Evolutionary conservation across 2,888 invertebrate species (phyloP).

Genomic region (Campaea margaritaria): DNA sequence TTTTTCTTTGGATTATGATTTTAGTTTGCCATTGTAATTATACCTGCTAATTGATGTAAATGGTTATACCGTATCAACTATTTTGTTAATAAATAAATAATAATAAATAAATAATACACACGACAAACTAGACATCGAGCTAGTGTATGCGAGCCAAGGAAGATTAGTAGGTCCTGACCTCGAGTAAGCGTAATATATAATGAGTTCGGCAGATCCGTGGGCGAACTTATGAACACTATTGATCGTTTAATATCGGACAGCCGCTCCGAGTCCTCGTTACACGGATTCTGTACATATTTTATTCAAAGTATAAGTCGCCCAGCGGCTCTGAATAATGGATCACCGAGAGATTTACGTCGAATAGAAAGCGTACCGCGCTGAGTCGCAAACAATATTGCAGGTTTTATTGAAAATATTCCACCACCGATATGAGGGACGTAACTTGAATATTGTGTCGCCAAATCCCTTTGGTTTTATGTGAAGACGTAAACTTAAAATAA

Average conservation of each 20-base stretch:
- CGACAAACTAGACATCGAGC: too few species aligned
- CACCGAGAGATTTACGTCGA: constrained; percentile 20
- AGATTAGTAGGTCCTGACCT: too few species aligned
- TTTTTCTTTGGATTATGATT: too few species aligned
- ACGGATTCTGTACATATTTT: constrained; percentile 19
- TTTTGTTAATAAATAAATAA: too few species aligned
- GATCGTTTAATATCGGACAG: neutral
- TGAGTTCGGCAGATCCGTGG: neutral
- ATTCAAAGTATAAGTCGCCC: constrained; percentile 11
- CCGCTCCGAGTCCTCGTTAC: neutral
- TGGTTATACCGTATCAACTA: too few species aligned
- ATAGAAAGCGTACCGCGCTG: constrained; percentile 6
- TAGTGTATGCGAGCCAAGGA: too few species aligned
- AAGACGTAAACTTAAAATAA: neutral
- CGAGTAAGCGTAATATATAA: too few species aligned
- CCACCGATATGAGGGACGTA: constrained; percentile 1
- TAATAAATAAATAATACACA: too few species aligned
- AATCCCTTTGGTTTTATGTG: constrained; percentile 1
- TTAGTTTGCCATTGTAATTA: too few species aligned
- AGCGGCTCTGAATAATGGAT: constrained; percentile 19
- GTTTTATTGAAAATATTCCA: constrained; percentile 15
- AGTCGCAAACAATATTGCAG: constrained; percentile 1
- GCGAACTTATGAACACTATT: constrained; percentile 6
- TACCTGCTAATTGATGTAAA: too few species aligned
- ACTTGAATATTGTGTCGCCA: neutral